Evolutionary conservation across 2,797 vertebrate species (phyloP).

Genomic region (Phaenicophaeus curvirostris): DNA sequence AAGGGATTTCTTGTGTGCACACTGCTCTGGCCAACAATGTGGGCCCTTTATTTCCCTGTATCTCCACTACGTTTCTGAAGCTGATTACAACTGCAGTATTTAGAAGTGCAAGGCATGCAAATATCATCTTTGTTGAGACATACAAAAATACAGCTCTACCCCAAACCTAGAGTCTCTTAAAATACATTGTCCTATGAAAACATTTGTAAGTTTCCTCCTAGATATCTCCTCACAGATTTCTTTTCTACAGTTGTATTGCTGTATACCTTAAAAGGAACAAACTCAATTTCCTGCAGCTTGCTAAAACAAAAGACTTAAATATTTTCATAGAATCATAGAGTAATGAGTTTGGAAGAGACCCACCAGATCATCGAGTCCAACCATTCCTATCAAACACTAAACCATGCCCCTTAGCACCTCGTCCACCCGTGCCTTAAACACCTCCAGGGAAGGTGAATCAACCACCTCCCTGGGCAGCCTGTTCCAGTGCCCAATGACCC

Average conservation of each 20-base stretch:
- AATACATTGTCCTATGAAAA: neutral
- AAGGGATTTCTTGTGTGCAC: neutral
- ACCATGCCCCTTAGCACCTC: too few species aligned
- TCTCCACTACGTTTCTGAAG: neutral
- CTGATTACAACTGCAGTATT: neutral
- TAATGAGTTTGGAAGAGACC: too few species aligned
- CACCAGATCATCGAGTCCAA: too few species aligned
- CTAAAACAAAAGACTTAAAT: neutral
- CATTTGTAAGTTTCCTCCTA: neutral
- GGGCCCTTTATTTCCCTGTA: neutral
- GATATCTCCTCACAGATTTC: neutral
- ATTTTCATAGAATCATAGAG: too few species aligned
- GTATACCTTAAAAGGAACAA: neutral
- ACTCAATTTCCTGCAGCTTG: neutral
- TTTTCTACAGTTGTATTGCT: neutral
- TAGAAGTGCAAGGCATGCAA: neutral
- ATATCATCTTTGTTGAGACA: neutral
- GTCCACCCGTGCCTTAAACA: too few species aligned
- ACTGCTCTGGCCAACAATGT: neutral
- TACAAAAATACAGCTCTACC: neutral
- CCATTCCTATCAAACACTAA: too few species aligned
- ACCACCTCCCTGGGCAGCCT: too few species aligned
- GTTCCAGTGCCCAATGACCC: too few species aligned
- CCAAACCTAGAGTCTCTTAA: neutral
- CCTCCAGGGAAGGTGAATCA: too few species aligned